Conservation (phyloP, 2,113 vertebrate species). For the Dasyprocta punctata region DNA sequence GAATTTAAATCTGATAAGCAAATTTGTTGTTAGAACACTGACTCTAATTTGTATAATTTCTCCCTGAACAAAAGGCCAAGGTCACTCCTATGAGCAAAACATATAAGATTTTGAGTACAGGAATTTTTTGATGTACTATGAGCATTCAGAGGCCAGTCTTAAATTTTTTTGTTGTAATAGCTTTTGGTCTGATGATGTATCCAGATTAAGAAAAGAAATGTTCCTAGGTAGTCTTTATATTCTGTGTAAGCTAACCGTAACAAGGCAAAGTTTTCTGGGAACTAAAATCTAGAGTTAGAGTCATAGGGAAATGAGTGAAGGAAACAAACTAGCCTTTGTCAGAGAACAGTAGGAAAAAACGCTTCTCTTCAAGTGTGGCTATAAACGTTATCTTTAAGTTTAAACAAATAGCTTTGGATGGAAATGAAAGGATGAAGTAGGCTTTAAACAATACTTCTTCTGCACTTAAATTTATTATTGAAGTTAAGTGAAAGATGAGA, state of each 20-base stretch:
- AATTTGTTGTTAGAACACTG: background rate
- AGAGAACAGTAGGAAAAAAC: background rate
- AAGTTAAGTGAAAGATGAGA: background rate
- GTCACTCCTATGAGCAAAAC: background rate
- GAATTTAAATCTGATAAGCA: constrained; percentile 8
- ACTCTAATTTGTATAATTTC: constrained; percentile 20
- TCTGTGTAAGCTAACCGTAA: background rate
- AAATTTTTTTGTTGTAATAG: background rate
- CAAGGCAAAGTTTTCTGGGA: too few relatives aligned
- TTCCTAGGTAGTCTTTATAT: background rate
- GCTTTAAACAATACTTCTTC: background rate
- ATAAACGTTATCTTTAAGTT: background rate
- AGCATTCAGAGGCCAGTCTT: background rate
- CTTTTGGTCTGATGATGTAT: background rate
- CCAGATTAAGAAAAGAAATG: background rate
- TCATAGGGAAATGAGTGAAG: background rate
- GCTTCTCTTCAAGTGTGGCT: background rate
- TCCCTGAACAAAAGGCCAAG: background rate
- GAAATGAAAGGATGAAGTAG: background rate
- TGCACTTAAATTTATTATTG: background rate
- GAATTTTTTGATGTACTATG: background rate
- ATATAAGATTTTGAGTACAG: background rate
- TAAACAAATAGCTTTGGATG: background rate
- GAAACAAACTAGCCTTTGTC: background rate
- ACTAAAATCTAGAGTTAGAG: background rate